Base-by-base conservation (phyloP, 2,888 invertebrate species). In the Lapara coniferarum region DNA sequence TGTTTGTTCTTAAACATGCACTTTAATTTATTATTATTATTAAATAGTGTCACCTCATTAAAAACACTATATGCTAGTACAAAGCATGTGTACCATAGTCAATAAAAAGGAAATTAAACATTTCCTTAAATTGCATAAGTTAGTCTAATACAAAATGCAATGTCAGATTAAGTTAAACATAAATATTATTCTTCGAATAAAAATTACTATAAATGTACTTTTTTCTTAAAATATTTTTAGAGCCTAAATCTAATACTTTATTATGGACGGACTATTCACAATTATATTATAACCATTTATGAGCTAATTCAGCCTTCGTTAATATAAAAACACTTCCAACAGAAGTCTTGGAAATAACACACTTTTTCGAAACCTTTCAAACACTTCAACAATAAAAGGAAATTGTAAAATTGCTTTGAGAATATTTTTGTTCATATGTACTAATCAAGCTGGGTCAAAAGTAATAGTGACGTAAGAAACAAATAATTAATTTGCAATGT, bases 241-340 rank as follows among this genome's bases (percentile, higher is more conserved):
- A 57, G 8, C 49, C 46, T 63, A 49, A 0, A 63, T 46, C 63
- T 63, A 63, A 19, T 16, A 53, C 7, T 10, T 59, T 59, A 59
- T 12, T 13, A 63, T 63, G 63, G 63, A 63, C 63, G 49, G 63
- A 46, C 19, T 63, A 63, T 63, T 63, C 63, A 63, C 49, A 63
- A 63, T 5, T 46, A 63, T 19, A 49, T 10, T 63, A 63, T 13
- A 19, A 19, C 25, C 46, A 63, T 63, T 63, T 63, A 63, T 46
- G 46, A 63, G 63, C 63, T 63, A 63, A 63, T 63, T 63, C 63
- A 63, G 63, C 63, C 63, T 63, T 63, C 63, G 63, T 63, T 63
- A 10, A 44, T 19, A 49, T 46, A 19, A 44, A 63, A 13, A 63
- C 25, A 63, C 13, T 63, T 63, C 55, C 2, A 49, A 19, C 63